Conservation (phyloP, 1,140 invertebrate genomes). For the Drosophila lowei region DNA sequence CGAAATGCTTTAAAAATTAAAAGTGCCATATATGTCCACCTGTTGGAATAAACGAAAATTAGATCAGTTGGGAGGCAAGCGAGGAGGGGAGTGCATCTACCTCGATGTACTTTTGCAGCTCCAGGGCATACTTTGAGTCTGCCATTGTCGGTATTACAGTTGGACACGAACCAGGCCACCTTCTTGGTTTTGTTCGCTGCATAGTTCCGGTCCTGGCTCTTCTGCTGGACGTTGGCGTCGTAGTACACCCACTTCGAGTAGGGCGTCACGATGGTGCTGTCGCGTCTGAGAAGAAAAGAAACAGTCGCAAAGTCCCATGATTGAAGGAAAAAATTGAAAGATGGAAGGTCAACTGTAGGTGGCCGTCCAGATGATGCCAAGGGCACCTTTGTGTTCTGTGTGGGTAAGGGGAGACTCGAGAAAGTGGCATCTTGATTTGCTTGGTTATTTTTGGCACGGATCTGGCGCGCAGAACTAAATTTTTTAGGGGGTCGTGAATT, state of each 20-base stretch:
- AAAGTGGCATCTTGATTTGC: conserved; percentile 92
- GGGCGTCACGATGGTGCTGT: conserved; percentile 97
- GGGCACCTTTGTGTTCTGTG: conserved; percentile 91
- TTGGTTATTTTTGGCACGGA: conserved; percentile 84
- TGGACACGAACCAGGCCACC: conserved; percentile 98
- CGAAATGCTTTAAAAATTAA: too few relatives aligned
- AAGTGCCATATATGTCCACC: conserved; percentile 96
- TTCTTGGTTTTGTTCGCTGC: conserved; percentile 95
- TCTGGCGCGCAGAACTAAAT: conserved; percentile 51
- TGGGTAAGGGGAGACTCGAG: conserved; percentile 97
- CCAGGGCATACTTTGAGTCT: conserved; percentile 93
- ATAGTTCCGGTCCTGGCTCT: conserved; percentile 89
- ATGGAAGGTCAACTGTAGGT: conserved; percentile 90
- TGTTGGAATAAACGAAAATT: conserved; percentile 14
- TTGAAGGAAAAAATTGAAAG: neutral
- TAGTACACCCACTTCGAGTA: conserved; percentile 97
- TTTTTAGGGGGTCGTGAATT: conserved; percentile 89
- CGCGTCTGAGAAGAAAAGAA: conserved; percentile 86
- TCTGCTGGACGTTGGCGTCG: conserved; percentile 88
- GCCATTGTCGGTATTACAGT: conserved; percentile 95
- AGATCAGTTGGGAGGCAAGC: neutral
- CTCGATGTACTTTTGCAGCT: conserved; percentile 92
- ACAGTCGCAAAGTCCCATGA: too few relatives aligned
- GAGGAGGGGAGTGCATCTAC: conserved; percentile 26
- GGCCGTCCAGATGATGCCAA: conserved; percentile 97